Evolutionary conservation across 2,113 vertebrate species (phyloP).

Genomic region (Xiphophorus hellerii): DNA sequence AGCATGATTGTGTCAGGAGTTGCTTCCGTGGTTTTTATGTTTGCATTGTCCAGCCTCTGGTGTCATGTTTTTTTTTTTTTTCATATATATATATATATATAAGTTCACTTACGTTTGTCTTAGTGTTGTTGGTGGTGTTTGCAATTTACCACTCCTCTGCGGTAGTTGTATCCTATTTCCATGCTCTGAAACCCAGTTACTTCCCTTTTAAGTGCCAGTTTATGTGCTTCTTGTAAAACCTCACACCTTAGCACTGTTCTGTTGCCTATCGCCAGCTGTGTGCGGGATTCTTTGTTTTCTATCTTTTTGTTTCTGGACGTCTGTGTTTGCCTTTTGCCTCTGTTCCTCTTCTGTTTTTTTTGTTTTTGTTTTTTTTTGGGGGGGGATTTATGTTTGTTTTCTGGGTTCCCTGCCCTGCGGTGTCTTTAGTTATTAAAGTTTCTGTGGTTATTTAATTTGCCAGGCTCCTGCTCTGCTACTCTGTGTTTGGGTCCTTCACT

Average conservation of each 20-base stretch:
- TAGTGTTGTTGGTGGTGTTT: neutral
- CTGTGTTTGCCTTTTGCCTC: neutral
- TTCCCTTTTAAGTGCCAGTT: neutral
- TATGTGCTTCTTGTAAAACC: neutral
- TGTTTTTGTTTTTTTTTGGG: too few species aligned
- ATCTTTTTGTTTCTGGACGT: neutral
- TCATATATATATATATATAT: too few species aligned
- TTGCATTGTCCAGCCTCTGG: neutral
- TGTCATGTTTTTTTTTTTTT: neutral
- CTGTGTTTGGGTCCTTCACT: neutral
- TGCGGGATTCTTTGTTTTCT: neutral
- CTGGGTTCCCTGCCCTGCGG: constrained; percentile 9
- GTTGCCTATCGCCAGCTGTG: neutral
- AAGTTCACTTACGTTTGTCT: neutral
- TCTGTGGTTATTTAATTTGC: neutral
- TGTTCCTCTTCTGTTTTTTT: neutral
- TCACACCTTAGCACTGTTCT: neutral
- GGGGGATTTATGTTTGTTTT: neutral
- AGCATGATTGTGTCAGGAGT: neutral
- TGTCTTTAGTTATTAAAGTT: neutral
- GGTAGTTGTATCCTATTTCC: neutral
- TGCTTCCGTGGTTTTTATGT: neutral
- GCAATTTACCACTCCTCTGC: neutral
- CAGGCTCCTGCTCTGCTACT: neutral
- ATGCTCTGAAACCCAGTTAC: neutral